Evolutionary conservation across 2,888 invertebrate species (phyloP), one percentile per base, ranked within the genome.

Genomic region (Nesidiocoris tenuis): DNA sequence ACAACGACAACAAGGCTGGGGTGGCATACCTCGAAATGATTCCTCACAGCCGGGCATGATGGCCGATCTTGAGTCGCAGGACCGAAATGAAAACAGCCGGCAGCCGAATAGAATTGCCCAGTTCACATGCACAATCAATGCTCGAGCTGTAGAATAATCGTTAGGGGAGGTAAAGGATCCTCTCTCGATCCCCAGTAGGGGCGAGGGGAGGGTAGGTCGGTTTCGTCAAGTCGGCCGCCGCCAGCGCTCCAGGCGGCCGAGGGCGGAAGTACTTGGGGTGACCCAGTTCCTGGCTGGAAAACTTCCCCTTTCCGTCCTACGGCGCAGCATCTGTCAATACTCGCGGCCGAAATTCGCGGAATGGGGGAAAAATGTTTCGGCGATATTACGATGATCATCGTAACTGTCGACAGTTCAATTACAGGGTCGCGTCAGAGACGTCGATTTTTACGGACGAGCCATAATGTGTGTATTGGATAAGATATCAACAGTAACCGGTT

Each of bases 121-220:
- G 70, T 59, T 59, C 70, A 70, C 70, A 24, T 23, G 59, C 59
- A 70, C 72, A 72, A 72, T 72, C 72, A 72, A 72, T 72, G 72
- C 63, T 72, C 21, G 61, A 61, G 72, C 54, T 61, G 61, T 70
- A 61, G 72, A 72, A 72, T 72, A 72, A 72, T 72, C 72, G 72
- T 72, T 72, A 72, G 63, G 72, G 63, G 65, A 16, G 63, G 61
- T n/a, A 39, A 59, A 59, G 18, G 57, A 70, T 70, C 59, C 59
- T 70, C 59, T n/a, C n/a, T n/a, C n/a, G n/a, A n/a, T n/a, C n/a
- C n/a, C n/a, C 5, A 19, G 59, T 19, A 59, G 59, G 59, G n/a
- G n/a, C n/a, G n/a, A 59, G 59, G 19, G 19, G 7, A 22, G 39
- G 61, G 61, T 61, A 61, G 72, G 61, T 61, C 21, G 72, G 72